Conservation (phyloP, 2,113 vertebrate species). For the Heterocephalus glaber region DNA sequence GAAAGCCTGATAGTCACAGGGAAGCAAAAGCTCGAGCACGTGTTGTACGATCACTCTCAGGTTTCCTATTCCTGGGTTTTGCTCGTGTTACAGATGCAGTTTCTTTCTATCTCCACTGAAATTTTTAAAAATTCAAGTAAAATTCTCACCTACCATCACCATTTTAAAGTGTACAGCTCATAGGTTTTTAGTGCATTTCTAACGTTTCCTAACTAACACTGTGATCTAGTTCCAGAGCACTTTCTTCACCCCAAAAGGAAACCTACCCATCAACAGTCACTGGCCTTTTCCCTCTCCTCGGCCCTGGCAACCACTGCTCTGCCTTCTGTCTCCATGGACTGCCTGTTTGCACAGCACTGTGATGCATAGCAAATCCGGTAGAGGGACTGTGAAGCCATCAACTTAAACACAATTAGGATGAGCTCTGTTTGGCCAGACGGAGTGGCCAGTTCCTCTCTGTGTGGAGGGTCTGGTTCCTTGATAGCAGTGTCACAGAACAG, state of each 20-base stretch:
- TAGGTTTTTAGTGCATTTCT: fast-evolving
- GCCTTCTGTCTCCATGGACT: background rate
- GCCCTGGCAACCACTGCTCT: fast-evolving
- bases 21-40: background rate
- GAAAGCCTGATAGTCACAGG: background rate
- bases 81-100: fast-evolving
- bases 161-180: background rate
- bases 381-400: background rate
- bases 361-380: background rate
- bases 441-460: background rate
- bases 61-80: background rate
- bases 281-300: background rate
- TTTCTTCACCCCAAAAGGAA: background rate
- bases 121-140: background rate
- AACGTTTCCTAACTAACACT: fast-evolving
- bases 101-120: background rate
- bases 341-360: background rate
- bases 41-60: fast-evolving
- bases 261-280: fast-evolving
- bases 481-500: fast-evolving
- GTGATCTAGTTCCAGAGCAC: fast-evolving
- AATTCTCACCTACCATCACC: background rate
- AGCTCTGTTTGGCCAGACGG: background rate
- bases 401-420: background rate
- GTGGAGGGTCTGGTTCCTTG: background rate